A percentile compares a stretch with the other conserved stretches of the same genome.
These are phyloP conservation scores for Himantopus leucocephalus DNA, from an alignment of 2,113 vertebrate genomes.

Conservation along the genomic window DNA sequence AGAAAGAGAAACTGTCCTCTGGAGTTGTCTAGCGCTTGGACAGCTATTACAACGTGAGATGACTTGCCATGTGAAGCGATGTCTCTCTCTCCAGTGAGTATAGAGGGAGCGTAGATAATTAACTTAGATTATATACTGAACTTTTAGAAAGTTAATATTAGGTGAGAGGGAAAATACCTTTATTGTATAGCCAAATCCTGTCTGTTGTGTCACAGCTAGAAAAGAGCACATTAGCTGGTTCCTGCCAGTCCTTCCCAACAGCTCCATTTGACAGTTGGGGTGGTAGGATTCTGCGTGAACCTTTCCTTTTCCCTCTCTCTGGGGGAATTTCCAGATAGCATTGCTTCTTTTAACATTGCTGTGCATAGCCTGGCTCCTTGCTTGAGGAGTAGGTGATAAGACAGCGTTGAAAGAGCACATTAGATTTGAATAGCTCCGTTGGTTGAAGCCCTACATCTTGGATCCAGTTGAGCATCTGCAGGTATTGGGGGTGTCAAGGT, in stretches of 20 bases:
- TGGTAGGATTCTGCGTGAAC: background rate
- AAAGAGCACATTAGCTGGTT: background rate
- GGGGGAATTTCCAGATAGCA: background rate
- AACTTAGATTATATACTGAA: background rate
- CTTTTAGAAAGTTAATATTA: background rate
- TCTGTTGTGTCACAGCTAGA: background rate
- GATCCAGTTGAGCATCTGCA: background rate
- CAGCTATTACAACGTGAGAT: background rate
- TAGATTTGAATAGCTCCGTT: background rate
- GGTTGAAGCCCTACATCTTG: background rate
- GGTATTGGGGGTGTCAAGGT: background rate
- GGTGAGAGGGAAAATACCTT: background rate
- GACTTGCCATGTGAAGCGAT: background rate
- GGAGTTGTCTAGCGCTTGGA: background rate
- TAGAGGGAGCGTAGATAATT: background rate
- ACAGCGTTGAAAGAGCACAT: background rate
- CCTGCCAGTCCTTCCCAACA: background rate
- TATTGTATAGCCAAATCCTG: background rate
- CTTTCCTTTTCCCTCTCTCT: background rate
- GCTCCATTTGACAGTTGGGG: fast-evolving
- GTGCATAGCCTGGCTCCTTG: background rate
- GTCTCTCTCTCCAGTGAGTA: background rate
- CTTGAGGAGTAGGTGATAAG: background rate
- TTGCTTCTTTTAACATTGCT: background rate
- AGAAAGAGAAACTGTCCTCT: background rate